Evolutionary conservation across 2,797 vertebrate species (phyloP).

Genomic region (Smutsia gigantea): DNA sequence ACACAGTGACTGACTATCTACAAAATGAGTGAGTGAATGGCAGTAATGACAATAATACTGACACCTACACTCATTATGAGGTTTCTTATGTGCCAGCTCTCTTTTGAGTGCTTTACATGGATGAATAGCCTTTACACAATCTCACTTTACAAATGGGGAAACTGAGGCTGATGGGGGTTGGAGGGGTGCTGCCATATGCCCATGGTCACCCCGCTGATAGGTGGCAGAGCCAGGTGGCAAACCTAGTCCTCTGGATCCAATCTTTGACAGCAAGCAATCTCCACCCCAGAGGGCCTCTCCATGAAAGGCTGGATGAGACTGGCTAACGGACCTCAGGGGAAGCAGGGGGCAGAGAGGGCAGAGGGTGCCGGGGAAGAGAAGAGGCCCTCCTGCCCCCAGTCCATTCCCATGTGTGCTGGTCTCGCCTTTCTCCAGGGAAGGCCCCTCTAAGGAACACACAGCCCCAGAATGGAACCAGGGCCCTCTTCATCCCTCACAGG

Average conservation of each 20-base stretch:
- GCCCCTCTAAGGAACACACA: not conserved
- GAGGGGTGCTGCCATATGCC: not conserved
- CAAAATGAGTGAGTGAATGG: not conserved
- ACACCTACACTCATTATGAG: not conserved
- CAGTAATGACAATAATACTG: not conserved
- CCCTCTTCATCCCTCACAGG: not conserved
- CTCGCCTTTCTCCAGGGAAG: not conserved
- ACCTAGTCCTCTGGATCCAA: not conserved
- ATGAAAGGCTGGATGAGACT: not conserved
- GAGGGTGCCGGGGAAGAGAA: not conserved
- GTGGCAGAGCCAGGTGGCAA: not conserved
- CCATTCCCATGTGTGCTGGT: not conserved
- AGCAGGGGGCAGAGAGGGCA: not conserved
- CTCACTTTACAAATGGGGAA: not conserved
- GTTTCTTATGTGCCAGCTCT: not conserved
- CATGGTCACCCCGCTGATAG: not conserved
- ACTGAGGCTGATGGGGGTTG: not conserved
- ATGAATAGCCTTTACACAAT: not conserved
- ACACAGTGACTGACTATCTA: not conserved
- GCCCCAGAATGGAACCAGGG: not conserved
- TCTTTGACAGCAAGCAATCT: not conserved
- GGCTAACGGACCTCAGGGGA: not conserved
- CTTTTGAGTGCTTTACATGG: not conserved
- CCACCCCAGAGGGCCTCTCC: not conserved
- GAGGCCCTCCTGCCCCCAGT: no score